phyloP scores from a whole-genome alignment of 2,113 vertebrate species.

The Muntiacus muntjak region DNA sequence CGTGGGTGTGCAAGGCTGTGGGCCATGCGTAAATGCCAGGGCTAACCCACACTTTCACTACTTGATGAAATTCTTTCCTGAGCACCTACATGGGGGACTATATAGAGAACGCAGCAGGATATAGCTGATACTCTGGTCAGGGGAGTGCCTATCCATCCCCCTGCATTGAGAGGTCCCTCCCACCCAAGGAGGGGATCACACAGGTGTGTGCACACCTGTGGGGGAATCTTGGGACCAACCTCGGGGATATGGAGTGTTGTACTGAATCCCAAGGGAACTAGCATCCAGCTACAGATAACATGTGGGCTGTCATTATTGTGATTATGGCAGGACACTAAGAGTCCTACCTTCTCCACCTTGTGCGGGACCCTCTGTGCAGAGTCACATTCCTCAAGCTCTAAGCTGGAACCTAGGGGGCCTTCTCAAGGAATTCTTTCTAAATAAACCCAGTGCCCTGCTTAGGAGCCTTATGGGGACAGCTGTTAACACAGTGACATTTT shows the following conservation, averaged over 20 bases:
- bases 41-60: accelerated
- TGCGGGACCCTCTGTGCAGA: neutral
- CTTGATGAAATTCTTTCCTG: neutral
- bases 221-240: neutral
- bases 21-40: accelerated
- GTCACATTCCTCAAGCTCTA: too few species aligned
- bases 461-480: constrained; percentile 31
- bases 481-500: constrained; percentile 53
- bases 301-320: neutral
- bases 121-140: neutral
- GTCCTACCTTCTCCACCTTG: accelerated
- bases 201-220: neutral
- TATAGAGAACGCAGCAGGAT: accelerated
- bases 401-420: neutral
- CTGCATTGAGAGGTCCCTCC: accelerated
- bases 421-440: neutral
- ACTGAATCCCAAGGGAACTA: neutral
- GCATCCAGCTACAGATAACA: accelerated
- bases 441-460: neutral
- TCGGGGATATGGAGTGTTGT: neutral
- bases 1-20: accelerated
- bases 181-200: neutral
- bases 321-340: accelerated
- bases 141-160: accelerated
- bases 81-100: neutral